phyloP scores from a whole-genome alignment of 2,888 invertebrate genomes.

The Cancer borealis region DNA sequence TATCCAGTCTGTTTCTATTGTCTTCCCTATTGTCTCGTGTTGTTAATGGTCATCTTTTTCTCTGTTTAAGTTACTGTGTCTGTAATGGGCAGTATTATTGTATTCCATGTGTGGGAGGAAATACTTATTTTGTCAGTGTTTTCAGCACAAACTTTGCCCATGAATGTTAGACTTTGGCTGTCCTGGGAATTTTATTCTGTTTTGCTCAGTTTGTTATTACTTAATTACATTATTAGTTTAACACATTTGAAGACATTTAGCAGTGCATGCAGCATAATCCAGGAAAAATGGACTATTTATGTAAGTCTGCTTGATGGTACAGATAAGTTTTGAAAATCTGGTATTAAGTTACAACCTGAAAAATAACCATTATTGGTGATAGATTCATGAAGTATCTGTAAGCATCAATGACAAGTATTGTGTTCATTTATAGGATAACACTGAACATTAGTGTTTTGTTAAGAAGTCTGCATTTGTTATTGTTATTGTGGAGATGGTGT shows the following conservation, averaged over 20 bases:
- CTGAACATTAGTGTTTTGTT: neutral
- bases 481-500: neutral
- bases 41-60: neutral
- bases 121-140: neutral
- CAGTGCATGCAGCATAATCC: neutral
- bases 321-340: neutral
- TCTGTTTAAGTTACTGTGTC: neutral
- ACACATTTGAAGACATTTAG: neutral
- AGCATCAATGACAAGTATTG: neutral
- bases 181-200: neutral
- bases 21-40: neutral
- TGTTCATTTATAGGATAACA: neutral
- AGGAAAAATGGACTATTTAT: neutral
- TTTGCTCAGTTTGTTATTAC: neutral
- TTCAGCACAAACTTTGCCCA: neutral
- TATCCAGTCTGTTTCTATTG: neutral
- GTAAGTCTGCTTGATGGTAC: neutral
- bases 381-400: neutral
- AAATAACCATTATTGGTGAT: neutral
- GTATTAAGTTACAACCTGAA: neutral
- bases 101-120: neutral
- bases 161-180: neutral
- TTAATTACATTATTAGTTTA: neutral
- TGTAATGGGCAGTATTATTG: too few relatives aligned
- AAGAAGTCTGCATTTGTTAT: neutral